Evolutionary conservation across 2,113 vertebrate species (phyloP), one percentile per base, ranked within the genome.

Genomic region (Crotalus tigris): DNA sequence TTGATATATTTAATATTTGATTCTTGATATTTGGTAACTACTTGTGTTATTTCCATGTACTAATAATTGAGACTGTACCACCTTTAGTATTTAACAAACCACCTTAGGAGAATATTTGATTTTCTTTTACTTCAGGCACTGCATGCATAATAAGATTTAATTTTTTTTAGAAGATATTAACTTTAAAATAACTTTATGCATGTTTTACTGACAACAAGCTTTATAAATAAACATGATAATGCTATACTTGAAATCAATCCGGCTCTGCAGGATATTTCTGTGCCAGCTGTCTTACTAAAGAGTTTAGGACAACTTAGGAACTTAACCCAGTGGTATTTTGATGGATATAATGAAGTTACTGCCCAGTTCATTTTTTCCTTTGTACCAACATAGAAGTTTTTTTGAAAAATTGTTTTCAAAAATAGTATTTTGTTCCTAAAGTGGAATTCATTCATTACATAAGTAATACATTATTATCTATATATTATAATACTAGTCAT

Each of bases 21-120:
- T 17, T 49, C 57, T 85, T 17, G n/a, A 59, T 85, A 57, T 91
- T 85, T 85, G 13, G 29, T 61, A n/a, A 33, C 86, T 10, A 88
- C 29, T 10, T 85, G 46, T 81, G 91, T 87, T 85, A 91, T 89
- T 17, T 92, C 0, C 5, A 58, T 58, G 85, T 8, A 92, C 19
- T 3, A 75, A 93, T 19, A 88, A 21, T 7, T 11, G 6, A 92
- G 54, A 23, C 10, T 88, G 7, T 88, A 6, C 92, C 6, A 1
- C 17, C 44, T 88, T 90, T 24, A 21, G 49, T n/a, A 89, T 44
- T 94, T 89, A 92, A 4, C 26, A 91, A 89, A 24, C 85, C 93
- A 1, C 0, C 29, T 21, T 93, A 58, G 17, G 55, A 55, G 33
- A 57, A 88, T 90, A 10, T 55, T 55, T 91, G 51, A 26, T 8